Evolutionary conservation across 2,797 vertebrate species (phyloP).

Genomic region (Numenius phaeopus): DNA sequence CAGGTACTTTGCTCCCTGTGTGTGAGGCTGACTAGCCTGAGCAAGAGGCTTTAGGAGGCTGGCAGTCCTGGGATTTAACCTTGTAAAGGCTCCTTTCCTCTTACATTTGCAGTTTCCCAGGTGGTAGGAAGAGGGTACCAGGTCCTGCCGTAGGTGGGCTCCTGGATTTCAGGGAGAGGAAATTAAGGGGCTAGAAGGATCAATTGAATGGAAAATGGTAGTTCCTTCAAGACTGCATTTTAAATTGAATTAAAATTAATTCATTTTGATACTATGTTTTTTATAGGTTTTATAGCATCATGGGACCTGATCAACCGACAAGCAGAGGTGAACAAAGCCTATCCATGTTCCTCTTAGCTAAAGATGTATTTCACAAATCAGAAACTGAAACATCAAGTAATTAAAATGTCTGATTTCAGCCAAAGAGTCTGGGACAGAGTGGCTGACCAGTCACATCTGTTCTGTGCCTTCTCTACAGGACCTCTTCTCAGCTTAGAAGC

Average conservation of each 20-base stretch:
- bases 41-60: neutral
- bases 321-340: neutral
- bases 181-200: neutral
- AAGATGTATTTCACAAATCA: neutral
- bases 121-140: neutral
- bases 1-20: neutral
- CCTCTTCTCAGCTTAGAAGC: neutral
- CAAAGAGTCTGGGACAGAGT: neutral
- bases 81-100: neutral
- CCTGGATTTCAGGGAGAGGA: neutral
- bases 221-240: neutral
- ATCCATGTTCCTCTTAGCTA: neutral
- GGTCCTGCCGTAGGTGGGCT: neutral
- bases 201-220: neutral
- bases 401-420: neutral
- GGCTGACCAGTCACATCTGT: slow-evolving; percentile 1
- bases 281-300: neutral
- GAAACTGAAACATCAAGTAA: neutral
- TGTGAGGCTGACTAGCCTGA: neutral
- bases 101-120: neutral
- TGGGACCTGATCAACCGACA: neutral
- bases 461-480: neutral
- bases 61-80: neutral
- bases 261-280: neutral
- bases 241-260: neutral